Base-by-base conservation (phyloP, 1,140 invertebrate species). In the Aethina tumida region DNA sequence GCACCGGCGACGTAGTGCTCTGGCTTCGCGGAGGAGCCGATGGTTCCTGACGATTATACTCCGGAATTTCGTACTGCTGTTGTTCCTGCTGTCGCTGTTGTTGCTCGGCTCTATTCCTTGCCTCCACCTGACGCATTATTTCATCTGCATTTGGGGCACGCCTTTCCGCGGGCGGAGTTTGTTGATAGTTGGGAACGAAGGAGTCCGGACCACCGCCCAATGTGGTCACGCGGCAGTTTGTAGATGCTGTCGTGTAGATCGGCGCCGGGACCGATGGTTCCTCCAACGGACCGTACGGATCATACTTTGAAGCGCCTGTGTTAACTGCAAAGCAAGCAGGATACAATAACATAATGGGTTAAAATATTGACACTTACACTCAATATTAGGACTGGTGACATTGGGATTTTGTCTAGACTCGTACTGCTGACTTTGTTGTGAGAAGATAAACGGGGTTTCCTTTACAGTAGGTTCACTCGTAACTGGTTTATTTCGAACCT, bases 101-200 rank as follows among this genome's bases (percentile, higher is more conserved):
- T 25, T 12, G 5, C 17, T 24, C 15, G 38, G 18, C 2, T 33
- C 14, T 31, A 12, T 19, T 4, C 17, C 17, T 18, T 3, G 8
- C 3, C 7, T 34, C 9, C 7, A 20, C 4, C 4, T 10, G 12
- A n/a, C 32, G 19, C 17, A 3, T 18, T 12, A 19, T 16, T 17
- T 5, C 16, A 5, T 13, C 6, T 19, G 17, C 13, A n/a, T 17
- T 31, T 31, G 19, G 28, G 28, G n/a, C n/a, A n/a, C n/a, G n/a
- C 8, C 39, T 34, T 6, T 26, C 9, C 16, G 41, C 38, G 7
- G 35, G 35, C 1, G 39, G 43, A 6, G 44, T 50, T 20, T 52
- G 50, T 19, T 52, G 50, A 24, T 38, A 52, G 33, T 52, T 52
- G 5, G 50, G 47, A n/a, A 52, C 39, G 13, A 33, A 29, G 16